phyloP scores from a whole-genome alignment of 2,888 invertebrate genomes.

The Laspeyria flexula region DNA sequence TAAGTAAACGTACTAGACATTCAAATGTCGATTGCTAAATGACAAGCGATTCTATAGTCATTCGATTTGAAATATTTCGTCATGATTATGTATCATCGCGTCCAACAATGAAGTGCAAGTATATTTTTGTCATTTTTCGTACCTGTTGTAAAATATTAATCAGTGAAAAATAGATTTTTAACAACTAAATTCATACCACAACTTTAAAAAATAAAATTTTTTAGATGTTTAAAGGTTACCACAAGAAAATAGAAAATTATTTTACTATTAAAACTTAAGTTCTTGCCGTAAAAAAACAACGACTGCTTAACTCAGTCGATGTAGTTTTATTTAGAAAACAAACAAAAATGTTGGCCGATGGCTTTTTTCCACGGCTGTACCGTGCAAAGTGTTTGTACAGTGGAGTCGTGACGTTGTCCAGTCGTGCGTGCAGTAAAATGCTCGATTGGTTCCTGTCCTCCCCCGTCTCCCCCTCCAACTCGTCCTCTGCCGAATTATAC shows the following conservation, averaged over 20 bases:
- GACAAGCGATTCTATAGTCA: slow-evolving; percentile 47
- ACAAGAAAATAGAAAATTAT: background rate
- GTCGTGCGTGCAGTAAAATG: slow-evolving; percentile 78
- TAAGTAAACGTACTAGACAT: background rate
- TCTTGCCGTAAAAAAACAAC: slow-evolving; percentile 2
- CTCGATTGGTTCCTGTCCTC: slow-evolving; percentile 66
- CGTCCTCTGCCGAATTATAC: slow-evolving; percentile 56
- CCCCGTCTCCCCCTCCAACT: slow-evolving; percentile 37
- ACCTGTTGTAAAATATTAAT: no score
- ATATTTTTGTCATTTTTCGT: no score
- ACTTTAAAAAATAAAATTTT: background rate
- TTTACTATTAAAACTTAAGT: background rate
- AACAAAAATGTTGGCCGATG: slow-evolving; percentile 42
- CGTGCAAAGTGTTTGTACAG: slow-evolving; percentile 62
- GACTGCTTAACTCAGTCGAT: slow-evolving; percentile 1
- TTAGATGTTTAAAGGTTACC: no score
- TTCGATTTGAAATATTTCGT: slow-evolving; percentile 48
- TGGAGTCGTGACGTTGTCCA: slow-evolving; percentile 67
- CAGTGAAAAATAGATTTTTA: background rate
- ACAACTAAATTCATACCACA: background rate
- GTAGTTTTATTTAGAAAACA: slow-evolving; percentile 37
- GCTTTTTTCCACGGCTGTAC: slow-evolving; percentile 51
- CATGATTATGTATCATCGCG: slow-evolving; percentile 38
- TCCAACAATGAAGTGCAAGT: no score
- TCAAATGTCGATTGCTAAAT: slow-evolving; percentile 37